Evolutionary conservation across 2,797 vertebrate species (phyloP).

Genomic region (Coilia nasus): DNA sequence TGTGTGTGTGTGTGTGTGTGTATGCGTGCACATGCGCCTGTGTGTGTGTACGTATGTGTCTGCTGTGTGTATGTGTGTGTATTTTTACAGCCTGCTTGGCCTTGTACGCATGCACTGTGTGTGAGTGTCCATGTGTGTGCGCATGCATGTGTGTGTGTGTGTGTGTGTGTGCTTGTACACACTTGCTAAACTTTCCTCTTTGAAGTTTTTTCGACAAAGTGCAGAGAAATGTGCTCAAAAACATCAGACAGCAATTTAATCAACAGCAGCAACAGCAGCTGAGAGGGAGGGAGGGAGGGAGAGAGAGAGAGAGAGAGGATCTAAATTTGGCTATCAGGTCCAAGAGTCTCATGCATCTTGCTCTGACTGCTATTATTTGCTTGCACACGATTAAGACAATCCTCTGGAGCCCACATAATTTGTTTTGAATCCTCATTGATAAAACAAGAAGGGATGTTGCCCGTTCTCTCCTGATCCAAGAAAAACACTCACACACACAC

Average conservation of each 20-base stretch:
- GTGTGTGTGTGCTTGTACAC: neutral
- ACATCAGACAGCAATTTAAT: constrained; percentile 21
- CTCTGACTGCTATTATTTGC: constrained; percentile 13
- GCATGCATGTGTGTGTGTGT: neutral
- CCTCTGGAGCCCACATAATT: neutral
- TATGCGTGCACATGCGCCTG: too few species aligned
- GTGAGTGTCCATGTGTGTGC: too few species aligned
- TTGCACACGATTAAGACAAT: neutral
- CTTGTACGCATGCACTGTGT: too few species aligned
- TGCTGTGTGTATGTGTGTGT: too few species aligned
- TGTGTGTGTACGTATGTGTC: too few species aligned
- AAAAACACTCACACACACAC: neutral
- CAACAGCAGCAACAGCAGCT: neutral
- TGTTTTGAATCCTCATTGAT: constrained; percentile 4
- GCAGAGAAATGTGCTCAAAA: neutral
- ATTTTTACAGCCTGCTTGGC: too few species aligned
- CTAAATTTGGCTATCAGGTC: constrained; percentile 9
- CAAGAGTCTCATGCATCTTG: neutral
- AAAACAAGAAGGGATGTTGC: constrained; percentile 5
- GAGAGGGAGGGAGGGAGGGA: neutral
- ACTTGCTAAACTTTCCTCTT: neutral
- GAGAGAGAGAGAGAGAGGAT: neutral
- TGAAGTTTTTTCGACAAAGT: neutral
- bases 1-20: too few species aligned
- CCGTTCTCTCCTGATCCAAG: neutral